Percentiles rank a stretch among this genome's conserved stretches.
Evolutionary conservation across 2,797 vertebrate species (phyloP).

Genomic region (Syngnathus acus): DNA sequence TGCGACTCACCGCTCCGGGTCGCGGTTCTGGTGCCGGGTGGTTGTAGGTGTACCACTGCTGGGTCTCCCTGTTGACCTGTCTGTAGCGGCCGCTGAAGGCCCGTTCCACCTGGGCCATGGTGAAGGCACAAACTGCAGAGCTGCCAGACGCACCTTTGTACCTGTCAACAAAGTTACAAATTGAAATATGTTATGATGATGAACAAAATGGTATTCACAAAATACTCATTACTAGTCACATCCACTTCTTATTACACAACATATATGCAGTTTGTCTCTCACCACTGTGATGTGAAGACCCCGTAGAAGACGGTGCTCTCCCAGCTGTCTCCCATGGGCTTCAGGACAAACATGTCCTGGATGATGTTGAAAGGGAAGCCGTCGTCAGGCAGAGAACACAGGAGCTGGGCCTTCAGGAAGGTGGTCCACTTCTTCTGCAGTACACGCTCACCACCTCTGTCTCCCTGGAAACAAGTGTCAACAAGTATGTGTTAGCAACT

Average conservation of each 20-base stretch:
- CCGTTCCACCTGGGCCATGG: constrained; percentile 78
- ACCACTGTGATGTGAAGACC: constrained; percentile 93
- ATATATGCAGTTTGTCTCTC: no score
- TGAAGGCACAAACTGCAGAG: constrained; percentile 85
- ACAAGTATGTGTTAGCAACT: not conserved
- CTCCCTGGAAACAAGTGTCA: constrained; percentile 65
- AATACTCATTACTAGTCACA: no score
- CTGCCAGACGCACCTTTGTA: constrained; percentile 75
- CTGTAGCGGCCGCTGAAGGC: constrained; percentile 83
- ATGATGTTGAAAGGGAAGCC: constrained; percentile 91
- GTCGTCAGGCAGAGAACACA: constrained; percentile 81
- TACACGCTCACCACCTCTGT: constrained; percentile 83
- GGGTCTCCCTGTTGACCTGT: constrained; percentile 86
- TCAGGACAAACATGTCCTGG: constrained; percentile 87
- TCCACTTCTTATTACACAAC: no score
- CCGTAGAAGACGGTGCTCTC: constrained; percentile 81
- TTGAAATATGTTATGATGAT: not conserved
- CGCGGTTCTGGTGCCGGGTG: constrained; percentile 77
- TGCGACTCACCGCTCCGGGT: constrained; percentile 75
- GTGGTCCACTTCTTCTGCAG: constrained; percentile 92
- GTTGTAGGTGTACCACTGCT: constrained; percentile 90
- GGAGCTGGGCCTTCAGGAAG: constrained; percentile 87
- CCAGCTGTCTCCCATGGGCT: constrained; percentile 73
- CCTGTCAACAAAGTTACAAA: constrained; percentile 47
- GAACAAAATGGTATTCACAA: no score